Evolutionary conservation across 2,113 vertebrate species (phyloP), one percentile per base, ranked within the genome.

Genomic region (Lathamus discolor): DNA sequence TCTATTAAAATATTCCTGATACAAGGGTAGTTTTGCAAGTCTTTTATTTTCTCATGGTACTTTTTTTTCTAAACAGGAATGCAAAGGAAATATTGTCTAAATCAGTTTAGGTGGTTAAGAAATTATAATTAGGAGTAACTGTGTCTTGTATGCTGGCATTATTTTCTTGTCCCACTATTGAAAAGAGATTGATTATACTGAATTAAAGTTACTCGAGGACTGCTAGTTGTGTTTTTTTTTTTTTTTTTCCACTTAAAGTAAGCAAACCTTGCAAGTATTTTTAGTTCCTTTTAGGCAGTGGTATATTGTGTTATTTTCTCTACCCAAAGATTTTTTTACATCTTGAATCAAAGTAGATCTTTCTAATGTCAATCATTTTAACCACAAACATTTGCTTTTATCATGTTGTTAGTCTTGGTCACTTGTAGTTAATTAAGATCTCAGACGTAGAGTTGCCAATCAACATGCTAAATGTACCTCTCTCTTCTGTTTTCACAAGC

Each of bases 371-470:
- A 83, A 13, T 94, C 86, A 95, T 92, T 74, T 90, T 91, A 97
- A 88, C 35, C 72, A 79, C 86, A 64, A 76, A 85, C 52, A 9
- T 69, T 91, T 88, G 54, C 87, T 89, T 92, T 76, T 93, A 51
- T 93, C 86, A 24, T 68, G 43, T 91, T 95, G 88, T 88, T 95
- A 79, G 84, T 91, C 79, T 92, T 95, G 92, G 85, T 91, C 93
- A 95, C 77, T 97, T 96, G 93, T 92, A 92, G 90, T 97, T 98
- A 95, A 96, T 90, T 96, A 96, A 93, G 93, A 96, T 97, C 98
- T 97, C 96, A 93, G 95, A 92, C 19, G 17, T 37, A 25, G 91
- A 95, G 83, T 92, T 97, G 94, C 94, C 97, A 95, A 80, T 97
- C 96, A 97, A 94, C 84, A 74, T 72, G 88, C 79, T 92, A 96